Percentiles rank a stretch among this genome's conserved stretches.
phyloP scores from a whole-genome alignment of 2,113 vertebrate genomes.

The Monopterus albus region DNA sequence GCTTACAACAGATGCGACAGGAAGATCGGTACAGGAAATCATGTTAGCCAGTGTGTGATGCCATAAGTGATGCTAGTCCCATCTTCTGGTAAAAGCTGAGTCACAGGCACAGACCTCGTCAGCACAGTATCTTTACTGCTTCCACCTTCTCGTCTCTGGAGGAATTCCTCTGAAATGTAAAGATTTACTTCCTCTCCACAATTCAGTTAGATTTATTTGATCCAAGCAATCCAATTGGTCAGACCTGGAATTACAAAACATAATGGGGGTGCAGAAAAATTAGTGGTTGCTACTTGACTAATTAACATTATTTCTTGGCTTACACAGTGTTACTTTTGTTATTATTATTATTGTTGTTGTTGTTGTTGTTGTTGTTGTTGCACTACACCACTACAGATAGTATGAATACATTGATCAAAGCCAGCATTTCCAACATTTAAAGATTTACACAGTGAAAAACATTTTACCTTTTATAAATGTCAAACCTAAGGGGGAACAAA shows the following conservation, averaged over 20 bases:
- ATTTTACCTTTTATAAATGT: no score
- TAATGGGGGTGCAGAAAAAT: not conserved
- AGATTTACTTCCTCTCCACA: not conserved
- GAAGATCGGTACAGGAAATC: slow-evolving; percentile 32
- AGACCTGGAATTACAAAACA: not conserved
- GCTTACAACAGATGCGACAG: no score
- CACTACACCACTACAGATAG: no score
- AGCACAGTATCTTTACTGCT: not conserved
- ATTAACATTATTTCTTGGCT: not conserved
- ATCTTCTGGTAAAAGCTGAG: slow-evolving; percentile 51
- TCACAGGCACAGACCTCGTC: slow-evolving; percentile 24
- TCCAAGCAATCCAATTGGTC: not conserved
- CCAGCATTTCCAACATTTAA: no score
- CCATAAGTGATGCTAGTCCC: slow-evolving; percentile 32
- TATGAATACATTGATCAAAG: no score
- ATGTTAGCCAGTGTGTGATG: slow-evolving; percentile 8
- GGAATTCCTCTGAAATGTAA: not conserved
- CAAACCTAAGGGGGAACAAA: no score
- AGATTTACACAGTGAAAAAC: no score
- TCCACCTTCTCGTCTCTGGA: slow-evolving; percentile 17
- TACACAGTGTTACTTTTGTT: no score
- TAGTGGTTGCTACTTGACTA: not conserved
- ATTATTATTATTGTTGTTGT: no score
- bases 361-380: no score
- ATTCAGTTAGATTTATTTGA: slow-evolving; percentile 11